Evolutionary conservation across 1,140 invertebrate genomes (phyloP).

Genomic region (Hycleus phaleratus): DNA sequence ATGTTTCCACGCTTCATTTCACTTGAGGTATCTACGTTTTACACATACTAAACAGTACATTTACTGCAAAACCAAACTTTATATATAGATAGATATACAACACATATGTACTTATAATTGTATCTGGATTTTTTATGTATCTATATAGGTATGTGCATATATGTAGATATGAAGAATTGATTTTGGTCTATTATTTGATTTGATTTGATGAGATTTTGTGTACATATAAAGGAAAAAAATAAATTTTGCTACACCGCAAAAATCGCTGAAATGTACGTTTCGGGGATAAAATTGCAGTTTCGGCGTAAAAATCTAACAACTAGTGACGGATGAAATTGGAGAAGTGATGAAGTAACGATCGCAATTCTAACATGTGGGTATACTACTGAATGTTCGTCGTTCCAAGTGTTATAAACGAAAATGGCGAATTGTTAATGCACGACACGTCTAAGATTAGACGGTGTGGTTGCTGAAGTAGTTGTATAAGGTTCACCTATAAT

Average conservation of each 20-base stretch:
- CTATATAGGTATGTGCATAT: neutral
- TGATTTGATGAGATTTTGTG: neutral
- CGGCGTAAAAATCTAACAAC: neutral
- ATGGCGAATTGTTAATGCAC: constrained; percentile 13
- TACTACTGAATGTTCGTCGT: neutral
- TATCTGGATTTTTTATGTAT: neutral
- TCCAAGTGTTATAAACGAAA: no score
- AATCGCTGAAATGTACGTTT: neutral
- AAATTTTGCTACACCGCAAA: neutral
- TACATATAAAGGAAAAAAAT: neutral
- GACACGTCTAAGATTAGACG: constrained; percentile 27
- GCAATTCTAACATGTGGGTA: constrained; percentile 3
- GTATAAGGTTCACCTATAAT: neutral
- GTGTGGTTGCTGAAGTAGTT: constrained; percentile 17
- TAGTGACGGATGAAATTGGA: constrained; percentile 1
- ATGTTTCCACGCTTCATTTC: constrained; percentile 41
- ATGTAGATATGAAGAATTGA: neutral
- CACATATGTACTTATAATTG: constrained; percentile 1
- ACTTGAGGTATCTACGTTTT: constrained; percentile 36
- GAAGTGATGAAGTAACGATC: constrained; percentile 7
- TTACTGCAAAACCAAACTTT: constrained; percentile 19
- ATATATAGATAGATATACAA: constrained; percentile 2
- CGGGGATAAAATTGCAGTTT: neutral
- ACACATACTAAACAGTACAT: constrained; percentile 35
- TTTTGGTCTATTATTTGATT: no score